Percentiles rank a stretch among this genome's conserved stretches.
Evolutionary conservation across 2,888 invertebrate species (phyloP).

Genomic region (Coecobrya sp.): DNA sequence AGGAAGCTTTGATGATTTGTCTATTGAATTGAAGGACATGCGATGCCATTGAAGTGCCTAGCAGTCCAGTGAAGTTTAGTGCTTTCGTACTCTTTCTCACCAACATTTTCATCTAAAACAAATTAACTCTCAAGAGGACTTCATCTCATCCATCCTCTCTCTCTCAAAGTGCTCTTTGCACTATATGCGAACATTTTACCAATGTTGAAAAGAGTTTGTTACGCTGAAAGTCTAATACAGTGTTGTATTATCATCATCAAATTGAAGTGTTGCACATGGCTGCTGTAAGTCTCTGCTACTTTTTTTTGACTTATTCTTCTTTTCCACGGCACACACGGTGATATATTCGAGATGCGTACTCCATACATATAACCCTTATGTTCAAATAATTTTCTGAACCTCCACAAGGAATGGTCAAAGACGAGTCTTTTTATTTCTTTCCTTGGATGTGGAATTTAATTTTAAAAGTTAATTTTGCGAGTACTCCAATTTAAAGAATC

Average conservation of each 20-base stretch:
- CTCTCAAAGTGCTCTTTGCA: background rate
- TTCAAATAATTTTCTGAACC: background rate
- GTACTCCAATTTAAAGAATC: background rate
- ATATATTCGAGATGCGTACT: background rate
- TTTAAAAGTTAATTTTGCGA: slow-evolving; percentile 59
- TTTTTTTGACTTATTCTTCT: background rate
- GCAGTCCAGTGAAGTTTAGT: background rate
- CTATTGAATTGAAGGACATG: background rate
- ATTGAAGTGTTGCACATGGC: no score
- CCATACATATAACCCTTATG: background rate
- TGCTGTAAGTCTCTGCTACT: background rate
- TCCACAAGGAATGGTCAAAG: background rate
- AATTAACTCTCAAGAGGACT: slow-evolving; percentile 37
- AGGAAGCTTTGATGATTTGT: background rate
- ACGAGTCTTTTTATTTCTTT: slow-evolving; percentile 40
- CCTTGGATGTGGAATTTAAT: slow-evolving; percentile 39
- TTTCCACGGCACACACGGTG: background rate
- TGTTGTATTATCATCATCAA: background rate
- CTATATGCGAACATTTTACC: background rate
- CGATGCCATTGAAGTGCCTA: background rate
- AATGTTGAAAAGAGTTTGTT: background rate
- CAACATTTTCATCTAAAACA: slow-evolving; percentile 2
- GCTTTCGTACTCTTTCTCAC: background rate
- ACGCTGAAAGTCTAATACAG: background rate
- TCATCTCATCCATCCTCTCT: slow-evolving; percentile 1